Conservation (phyloP, 2,797 vertebrate genomes). For the Amazona finschi region DNA sequence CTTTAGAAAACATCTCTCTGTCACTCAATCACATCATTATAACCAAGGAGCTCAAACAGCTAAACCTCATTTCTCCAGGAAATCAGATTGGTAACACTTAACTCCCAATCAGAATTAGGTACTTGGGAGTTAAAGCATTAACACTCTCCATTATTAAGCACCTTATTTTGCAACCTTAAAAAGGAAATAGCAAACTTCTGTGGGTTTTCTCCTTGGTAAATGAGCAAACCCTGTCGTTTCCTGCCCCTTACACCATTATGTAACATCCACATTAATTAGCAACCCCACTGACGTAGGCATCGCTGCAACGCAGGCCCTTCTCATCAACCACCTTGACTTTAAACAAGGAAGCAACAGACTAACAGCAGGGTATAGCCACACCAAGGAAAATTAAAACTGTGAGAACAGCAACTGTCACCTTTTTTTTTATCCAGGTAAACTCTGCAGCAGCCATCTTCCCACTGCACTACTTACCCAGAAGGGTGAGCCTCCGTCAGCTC, state of each 20-base stretch:
- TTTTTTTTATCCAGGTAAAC: not conserved
- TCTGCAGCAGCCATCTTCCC: not conserved
- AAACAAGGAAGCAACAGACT: not conserved
- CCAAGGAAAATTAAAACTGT: not conserved
- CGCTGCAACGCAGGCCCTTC: not conserved
- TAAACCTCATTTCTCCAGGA: not conserved
- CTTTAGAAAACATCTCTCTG: not conserved
- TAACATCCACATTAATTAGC: too few species aligned
- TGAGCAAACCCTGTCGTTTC: not conserved
- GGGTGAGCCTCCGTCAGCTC: too few species aligned
- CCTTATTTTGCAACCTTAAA: not conserved
- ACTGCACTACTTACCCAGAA: not conserved
- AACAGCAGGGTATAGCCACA: rapidly evolving
- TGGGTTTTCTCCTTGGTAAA: not conserved
- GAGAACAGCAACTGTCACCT: not conserved
- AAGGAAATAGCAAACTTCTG: not conserved
- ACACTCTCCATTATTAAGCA: not conserved
- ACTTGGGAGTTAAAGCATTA: not conserved
- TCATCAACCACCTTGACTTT: not conserved
- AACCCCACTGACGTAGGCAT: rapidly evolving
- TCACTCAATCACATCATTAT: too few species aligned
- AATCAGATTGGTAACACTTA: not conserved
- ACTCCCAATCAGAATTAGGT: not conserved
- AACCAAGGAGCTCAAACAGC: not conserved
- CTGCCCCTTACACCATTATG: rapidly evolving